A percentile compares a stretch with the other conserved stretches of the same genome.
These are phyloP conservation scores for Genyomyrus donnyi DNA, from an alignment of 2,113 vertebrate genomes.

Conservation along the genomic window DNA sequence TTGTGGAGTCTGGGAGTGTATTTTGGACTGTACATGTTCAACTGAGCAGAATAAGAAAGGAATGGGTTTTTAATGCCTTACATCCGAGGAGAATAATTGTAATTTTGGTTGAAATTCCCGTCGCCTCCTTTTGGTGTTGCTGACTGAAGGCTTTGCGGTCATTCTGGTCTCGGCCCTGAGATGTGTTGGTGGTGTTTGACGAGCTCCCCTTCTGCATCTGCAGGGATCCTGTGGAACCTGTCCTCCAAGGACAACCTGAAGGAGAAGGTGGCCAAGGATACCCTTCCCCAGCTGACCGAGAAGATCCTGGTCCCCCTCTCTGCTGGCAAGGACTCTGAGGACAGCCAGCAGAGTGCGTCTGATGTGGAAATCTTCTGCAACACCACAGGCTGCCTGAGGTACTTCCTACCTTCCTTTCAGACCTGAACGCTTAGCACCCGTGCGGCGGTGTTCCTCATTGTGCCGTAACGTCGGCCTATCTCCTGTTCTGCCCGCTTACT, in stretches of 20 bases:
- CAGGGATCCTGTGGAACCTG: slow-evolving; percentile 94
- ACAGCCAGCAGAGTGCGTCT: slow-evolving; percentile 63
- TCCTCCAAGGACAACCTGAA: slow-evolving; percentile 92
- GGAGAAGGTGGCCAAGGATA: slow-evolving; percentile 77
- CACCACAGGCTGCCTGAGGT: slow-evolving; percentile 90
- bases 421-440: not conserved
- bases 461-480: not conserved
- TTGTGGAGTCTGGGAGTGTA: not conserved
- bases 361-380: slow-evolving; percentile 87
- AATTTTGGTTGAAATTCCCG: not conserved
- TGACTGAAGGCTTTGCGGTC: not conserved
- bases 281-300: slow-evolving; percentile 73
- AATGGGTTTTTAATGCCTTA: not conserved
- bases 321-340: slow-evolving; percentile 44
- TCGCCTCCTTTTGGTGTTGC: not conserved
- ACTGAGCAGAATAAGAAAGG: not conserved
- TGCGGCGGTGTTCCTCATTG: not conserved
- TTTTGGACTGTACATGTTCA: not conserved
- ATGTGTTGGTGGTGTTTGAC: not conserved
- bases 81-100: not conserved
- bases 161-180: not conserved
- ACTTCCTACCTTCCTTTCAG: slow-evolving; percentile 6
- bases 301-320: slow-evolving; percentile 78
- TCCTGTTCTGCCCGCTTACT: not conserved
- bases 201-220: not conserved